These are phyloP conservation scores for Frankliniella fusca DNA, from an alignment of 2,888 invertebrate genomes.

Conservation along the genomic window DNA sequence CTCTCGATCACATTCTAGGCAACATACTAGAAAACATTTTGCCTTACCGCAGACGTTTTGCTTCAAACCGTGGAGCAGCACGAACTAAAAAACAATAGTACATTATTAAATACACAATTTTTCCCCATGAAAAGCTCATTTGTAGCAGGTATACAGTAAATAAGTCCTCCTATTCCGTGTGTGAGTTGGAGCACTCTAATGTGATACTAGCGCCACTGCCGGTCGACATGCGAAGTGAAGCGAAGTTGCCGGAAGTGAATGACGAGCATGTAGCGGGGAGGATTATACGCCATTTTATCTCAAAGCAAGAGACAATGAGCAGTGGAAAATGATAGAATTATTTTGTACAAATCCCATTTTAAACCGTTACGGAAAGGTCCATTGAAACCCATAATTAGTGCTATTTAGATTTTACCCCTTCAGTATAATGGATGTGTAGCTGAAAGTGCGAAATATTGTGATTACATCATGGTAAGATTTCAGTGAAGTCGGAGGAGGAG, in stretches of 20 bases:
- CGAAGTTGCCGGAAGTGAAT: not conserved
- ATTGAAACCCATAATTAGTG: not conserved
- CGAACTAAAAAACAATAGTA: too few species aligned
- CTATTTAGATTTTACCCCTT: not conserved
- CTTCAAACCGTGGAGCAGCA: too few species aligned
- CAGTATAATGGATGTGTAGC: not conserved
- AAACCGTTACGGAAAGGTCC: not conserved
- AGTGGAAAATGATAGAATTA: not conserved
- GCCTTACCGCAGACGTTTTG: too few species aligned
- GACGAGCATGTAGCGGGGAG: slow-evolving; percentile 7
- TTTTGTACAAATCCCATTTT: slow-evolving; percentile 9
- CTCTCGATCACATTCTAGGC: too few species aligned
- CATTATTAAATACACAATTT: too few species aligned
- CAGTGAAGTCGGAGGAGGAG: not conserved
- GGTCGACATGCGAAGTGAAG: not conserved
- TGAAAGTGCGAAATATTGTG: not conserved
- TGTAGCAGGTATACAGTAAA: too few species aligned
- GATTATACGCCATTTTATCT: slow-evolving; percentile 17
- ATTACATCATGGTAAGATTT: slow-evolving; percentile 9
- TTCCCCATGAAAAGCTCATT: too few species aligned
- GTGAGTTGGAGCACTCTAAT: not conserved
- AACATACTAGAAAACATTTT: too few species aligned
- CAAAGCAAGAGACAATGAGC: slow-evolving; percentile 11
- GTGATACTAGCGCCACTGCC: not conserved
- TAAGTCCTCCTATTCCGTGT: too few species aligned